These are phyloP conservation scores for Oophaga pumilio DNA, from an alignment of 2,113 vertebrate genomes.

Conservation along the genomic window DNA sequence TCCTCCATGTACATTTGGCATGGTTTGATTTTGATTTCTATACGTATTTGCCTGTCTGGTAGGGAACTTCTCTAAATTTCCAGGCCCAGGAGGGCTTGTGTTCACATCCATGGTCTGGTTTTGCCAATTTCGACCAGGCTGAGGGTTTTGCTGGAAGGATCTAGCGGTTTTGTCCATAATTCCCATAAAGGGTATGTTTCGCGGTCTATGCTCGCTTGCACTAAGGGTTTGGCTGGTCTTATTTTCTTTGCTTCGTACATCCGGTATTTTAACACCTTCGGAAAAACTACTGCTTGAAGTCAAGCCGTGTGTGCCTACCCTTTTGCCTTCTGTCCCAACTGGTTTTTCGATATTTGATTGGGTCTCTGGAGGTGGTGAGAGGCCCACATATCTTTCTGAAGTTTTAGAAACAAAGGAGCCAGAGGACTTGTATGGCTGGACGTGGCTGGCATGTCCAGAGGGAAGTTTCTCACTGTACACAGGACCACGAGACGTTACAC, in stretches of 20 bases:
- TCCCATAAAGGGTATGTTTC: conserved; percentile 90
- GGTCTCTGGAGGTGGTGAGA: conserved; percentile 66
- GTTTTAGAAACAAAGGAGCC: conserved; percentile 71
- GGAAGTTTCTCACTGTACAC: conserved; percentile 69
- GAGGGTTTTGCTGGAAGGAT: conserved; percentile 77
- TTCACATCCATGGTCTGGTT: conserved; percentile 68
- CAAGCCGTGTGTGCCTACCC: conserved; percentile 82
- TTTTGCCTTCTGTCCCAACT: conserved; percentile 70
- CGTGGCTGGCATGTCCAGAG: conserved; percentile 60
- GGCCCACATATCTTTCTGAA: conserved; percentile 70
- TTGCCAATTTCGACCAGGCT: conserved; percentile 77
- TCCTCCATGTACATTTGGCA: conserved; percentile 68
- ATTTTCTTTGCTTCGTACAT: conserved; percentile 82
- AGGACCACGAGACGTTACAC: conserved; percentile 45
- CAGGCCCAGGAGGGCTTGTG: conserved; percentile 63
- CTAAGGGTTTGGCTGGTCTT: conserved; percentile 69
- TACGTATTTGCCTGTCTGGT: conserved; percentile 72
- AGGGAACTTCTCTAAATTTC: conserved; percentile 73
- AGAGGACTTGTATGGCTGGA: conserved; percentile 60
- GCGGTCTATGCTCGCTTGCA: conserved; percentile 79
- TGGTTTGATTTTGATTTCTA: conserved; percentile 73
- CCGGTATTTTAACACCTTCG: conserved; percentile 81
- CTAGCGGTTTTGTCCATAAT: conserved; percentile 91
- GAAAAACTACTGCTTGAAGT: conserved; percentile 82
- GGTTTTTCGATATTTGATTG: conserved; percentile 56